Evolutionary conservation across 2,888 invertebrate species (phyloP), one percentile per base, ranked within the genome.

Genomic region (Chesias legatella): DNA sequence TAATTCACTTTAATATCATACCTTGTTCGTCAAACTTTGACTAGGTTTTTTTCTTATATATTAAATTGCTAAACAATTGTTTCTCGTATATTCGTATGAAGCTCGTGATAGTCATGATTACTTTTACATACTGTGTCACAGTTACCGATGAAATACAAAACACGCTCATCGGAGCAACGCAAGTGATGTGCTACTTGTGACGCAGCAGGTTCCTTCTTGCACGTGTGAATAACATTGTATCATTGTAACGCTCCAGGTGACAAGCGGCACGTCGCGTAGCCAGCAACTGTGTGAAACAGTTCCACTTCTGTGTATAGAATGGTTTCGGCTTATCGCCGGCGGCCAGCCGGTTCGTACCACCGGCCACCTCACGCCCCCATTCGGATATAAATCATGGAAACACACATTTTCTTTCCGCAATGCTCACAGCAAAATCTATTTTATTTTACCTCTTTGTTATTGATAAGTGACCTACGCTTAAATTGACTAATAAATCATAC

Each of bases 371-470:
- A 58, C 71, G 67, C 76, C 75, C 73, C 74, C 73, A 70, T 79
- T 68, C 72, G 75, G 73, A 75, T 74, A 84, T 86, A 85, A 85
- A 86, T 86, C 83, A 84, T 83, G 73, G 69, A 76, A 83, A 81
- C 80, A 82, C 84, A 83, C 80, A 84, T 84, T 83, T 79, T 78
- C 83, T 83, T 71, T 83, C 79, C 75, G 62, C 78, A 76, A 77
- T 74, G 71, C 68, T 78, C 58, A 59, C 64, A 68, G 75, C 68
- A 54, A 73, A 79, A 79, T 79, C 67, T 73, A 77, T 81, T 80
- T 79, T 78, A 73, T 73, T 68, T 63, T 58, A 66, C 53, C 64
- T 59, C 53, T 58, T 62, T 53, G 56, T 63, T 73, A 73, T 75
- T 73, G 70, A 73, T 73, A 71, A 67, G 64, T 67, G 60, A 60